Evolutionary conservation across 2,113 vertebrate species (phyloP), one percentile per base, ranked within the genome.

Genomic region (Malurus elegans): DNA sequence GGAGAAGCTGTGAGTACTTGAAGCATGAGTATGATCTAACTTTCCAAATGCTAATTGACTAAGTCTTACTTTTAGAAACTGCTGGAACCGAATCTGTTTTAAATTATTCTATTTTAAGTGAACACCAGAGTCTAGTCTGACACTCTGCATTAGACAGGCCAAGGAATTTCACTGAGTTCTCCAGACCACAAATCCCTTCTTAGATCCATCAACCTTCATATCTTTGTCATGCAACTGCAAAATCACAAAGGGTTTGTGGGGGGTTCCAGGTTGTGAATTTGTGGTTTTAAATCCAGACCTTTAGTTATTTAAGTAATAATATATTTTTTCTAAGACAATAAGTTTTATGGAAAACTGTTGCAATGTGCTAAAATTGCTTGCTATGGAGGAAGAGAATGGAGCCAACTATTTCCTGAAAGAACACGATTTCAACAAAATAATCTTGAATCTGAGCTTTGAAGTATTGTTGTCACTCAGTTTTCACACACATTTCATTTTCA

Each of bases 61-160:
- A 94, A 96, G 60, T 88, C 82, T 94, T 96, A 94, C 71, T 76
- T 95, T 95, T 66, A 91, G 91, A 95, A 96, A 95, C 84, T 92
- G 66, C 91, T 94, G 94, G 90, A 95, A 96, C 47, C 29, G 75
- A 78, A 96, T 86, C 87, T 96, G 90, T 76, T 95, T 96, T 92
- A 91, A 91, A 95, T 94, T 92, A 93, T 88, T 86, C 88, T 88
- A 88, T 95, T 96, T 96, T 97, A 92, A 96, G 94, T 74, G 71
- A 96, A 93, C 94, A 88, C 42, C 44, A 86, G 84, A 72, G 81
- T 90, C 90, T 94, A 90, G 79, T 86, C 71, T 96, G 82, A 90
- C 50, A 50, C 93, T 95, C 79, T 94, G 79, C 47, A 51, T 83
- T 56, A 86, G 75, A 78, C 67, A 90, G 88, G 67, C 85, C 94